Conservation (phyloP, 2,888 invertebrate genomes). For the Sarcophaga subvicina region DNA sequence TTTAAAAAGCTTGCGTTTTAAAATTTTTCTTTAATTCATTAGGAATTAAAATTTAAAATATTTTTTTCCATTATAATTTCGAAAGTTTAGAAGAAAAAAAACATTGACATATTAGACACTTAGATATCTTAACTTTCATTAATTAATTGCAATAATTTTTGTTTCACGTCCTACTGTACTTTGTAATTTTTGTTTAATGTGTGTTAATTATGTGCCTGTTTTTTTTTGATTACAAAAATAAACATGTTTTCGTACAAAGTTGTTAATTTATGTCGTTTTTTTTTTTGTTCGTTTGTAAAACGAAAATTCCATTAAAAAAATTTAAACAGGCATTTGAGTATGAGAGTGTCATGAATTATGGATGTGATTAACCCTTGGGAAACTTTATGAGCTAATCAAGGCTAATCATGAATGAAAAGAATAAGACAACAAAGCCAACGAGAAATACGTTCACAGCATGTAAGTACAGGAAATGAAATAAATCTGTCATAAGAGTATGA, state of each 20-base stretch:
- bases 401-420: background rate
- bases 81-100: too few relatives aligned
- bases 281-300: constrained; percentile 19
- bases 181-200: constrained; percentile 46
- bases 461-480: background rate
- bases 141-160: too few relatives aligned
- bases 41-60: too few relatives aligned
- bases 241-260: constrained; percentile 52
- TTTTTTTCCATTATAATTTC: too few relatives aligned
- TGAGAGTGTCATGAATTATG: constrained; percentile 17
- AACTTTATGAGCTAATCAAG: constrained; percentile 43
- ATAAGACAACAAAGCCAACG: background rate
- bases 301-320: constrained; percentile 49
- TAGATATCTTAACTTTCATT: too few relatives aligned
- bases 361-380: constrained; percentile 40
- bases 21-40: too few relatives aligned
- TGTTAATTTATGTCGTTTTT: constrained; percentile 60
- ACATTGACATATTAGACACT: too few relatives aligned
- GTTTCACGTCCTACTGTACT: constrained; percentile 3
- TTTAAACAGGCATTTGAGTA: constrained; percentile 12
- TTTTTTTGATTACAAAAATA: constrained; percentile 48
- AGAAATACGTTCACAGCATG: background rate
- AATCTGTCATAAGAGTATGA: background rate
- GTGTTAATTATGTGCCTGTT: constrained; percentile 55
- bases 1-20: background rate